Evolutionary conservation across 2,113 vertebrate genomes (phyloP), one percentile per base, ranked within the genome.

Genomic region (Rhodinocichla rosea): DNA sequence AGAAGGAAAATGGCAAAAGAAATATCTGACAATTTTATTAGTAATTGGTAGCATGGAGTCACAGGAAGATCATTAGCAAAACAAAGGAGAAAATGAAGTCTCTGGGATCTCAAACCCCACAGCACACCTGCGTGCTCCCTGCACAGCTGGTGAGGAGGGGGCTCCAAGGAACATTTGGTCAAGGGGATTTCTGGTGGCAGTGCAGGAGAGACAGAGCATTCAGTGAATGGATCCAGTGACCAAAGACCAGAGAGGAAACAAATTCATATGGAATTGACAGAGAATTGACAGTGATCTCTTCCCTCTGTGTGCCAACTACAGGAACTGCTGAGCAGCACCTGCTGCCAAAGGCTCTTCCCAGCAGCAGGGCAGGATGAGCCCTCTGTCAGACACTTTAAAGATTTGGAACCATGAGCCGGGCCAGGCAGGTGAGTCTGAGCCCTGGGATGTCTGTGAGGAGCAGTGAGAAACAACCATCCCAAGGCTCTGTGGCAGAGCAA

Each of bases 351-450:
- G 13, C 24, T 8, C 35, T 71, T 67, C 50, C 22, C 30, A 57
- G 47, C 6, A 63, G 37, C 40, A n/a, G 73, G 40, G 27, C 2
- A 3, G 42, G 47, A 18, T 15, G 6, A 62, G 44, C 13, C 27
- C 15, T 35, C 23, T 45, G 10, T 37, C 53, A 57, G 68, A 27
- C 19, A 28, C 15, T 33, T 20, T 7, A 13, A 9, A 26, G 35
- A 42, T 15, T 30, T 49, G 8, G n/a, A 55, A 15, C 1, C 1
- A 15, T 26, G 26, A 55, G 11, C 20, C 6, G 0, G 0, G 8
- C 19, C 4, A 7, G 35, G 59, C 14, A 75, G 45, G 28, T 0
- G 1, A 35, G 44, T 11, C 27, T 44, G 65, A 37, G 52, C 22
- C 30, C 17, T 9, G 12, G 45, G 24, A 4, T 15, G 33, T 2